Evolutionary conservation across 2,113 vertebrate genomes (phyloP), one percentile per base, ranked within the genome.

Genomic region (Plectropomus leopardus): DNA sequence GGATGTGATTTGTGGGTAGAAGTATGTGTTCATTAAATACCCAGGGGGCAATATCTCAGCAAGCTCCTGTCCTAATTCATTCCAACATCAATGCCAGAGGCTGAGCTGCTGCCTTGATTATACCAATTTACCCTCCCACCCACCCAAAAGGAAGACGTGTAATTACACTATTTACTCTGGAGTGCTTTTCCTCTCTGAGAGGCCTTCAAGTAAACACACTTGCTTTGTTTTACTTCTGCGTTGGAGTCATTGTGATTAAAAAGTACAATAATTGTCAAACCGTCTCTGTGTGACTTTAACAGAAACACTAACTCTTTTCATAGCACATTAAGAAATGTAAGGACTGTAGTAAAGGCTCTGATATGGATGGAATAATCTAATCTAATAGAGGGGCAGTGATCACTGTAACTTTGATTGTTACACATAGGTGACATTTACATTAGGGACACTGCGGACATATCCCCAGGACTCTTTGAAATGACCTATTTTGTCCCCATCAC

Each of bases 121-220:
- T 61, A 85, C 61, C 86, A 90, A 91, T 92, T 92, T 89, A 77
- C 66, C 83, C 77, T 23, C 85, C 88, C 76, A 44, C 82, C 89
- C 84, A 67, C 75, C 89, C 85, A 78, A 82, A 78, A 92, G 91
- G 93, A 92, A 94, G 88, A 89, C 82, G 14, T 86, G 86, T 90
- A 93, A 92, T 94, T 86, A 92, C 80, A 57, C 75, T 90, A 72
- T 93, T 93, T 92, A 90, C 88, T 75, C 76, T 66, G 78, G 40
- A 83, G 79, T 8, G 77, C 54, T 73, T 86, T n/a, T 83, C 72
- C 71, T 58, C 72, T 68, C 58, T 42, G 30, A 80, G 58, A 55
- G 26, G 44, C 11, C 54, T 28, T 42, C 19, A 28, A 76, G 71
- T 73, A 78, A 83, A 76, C 78, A 85, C 5, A 0, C n/a, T 0